Evolutionary conservation across 2,888 invertebrate genomes (phyloP).

Genomic region (Emmelina monodactyla): DNA sequence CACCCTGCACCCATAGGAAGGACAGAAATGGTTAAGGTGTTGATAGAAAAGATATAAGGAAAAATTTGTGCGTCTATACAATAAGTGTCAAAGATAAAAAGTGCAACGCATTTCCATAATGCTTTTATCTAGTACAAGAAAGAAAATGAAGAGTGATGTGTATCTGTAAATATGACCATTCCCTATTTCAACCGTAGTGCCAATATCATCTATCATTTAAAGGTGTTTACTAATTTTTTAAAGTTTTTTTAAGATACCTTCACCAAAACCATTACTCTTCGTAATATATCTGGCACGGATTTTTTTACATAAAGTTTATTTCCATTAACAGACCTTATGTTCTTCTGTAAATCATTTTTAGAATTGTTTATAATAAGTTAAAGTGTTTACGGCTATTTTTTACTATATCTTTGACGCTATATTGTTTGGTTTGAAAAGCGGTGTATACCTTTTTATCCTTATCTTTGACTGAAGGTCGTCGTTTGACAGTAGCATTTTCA

Average conservation of each 20-base stretch:
- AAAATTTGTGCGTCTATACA: too few relatives aligned
- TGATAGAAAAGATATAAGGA: neutral
- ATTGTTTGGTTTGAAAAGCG: neutral
- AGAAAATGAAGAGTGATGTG: neutral
- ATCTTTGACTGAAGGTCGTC: slow-evolving; percentile 43
- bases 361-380: neutral
- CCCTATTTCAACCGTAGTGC: too few relatives aligned
- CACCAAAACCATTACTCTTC: slow-evolving; percentile 36
- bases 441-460: slow-evolving; percentile 36
- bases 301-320: too few relatives aligned
- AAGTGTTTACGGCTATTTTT: too few relatives aligned
- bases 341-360: slow-evolving; percentile 1
- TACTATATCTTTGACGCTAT: slow-evolving; percentile 3
- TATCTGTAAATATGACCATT: neutral
- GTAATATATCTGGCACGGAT: slow-evolving; percentile 21
- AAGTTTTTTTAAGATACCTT: slow-evolving; percentile 34
- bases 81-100: neutral
- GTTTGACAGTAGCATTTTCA: slow-evolving; percentile 52
- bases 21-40: neutral
- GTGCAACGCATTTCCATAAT: neutral
- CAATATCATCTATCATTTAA: too few relatives aligned
- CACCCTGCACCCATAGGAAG: slow-evolving; percentile 38
- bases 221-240: too few relatives aligned
- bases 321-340: slow-evolving; percentile 5
- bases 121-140: neutral